Conservation (phyloP, 1,140 invertebrate genomes). For the Coenobita brevimanus region DNA sequence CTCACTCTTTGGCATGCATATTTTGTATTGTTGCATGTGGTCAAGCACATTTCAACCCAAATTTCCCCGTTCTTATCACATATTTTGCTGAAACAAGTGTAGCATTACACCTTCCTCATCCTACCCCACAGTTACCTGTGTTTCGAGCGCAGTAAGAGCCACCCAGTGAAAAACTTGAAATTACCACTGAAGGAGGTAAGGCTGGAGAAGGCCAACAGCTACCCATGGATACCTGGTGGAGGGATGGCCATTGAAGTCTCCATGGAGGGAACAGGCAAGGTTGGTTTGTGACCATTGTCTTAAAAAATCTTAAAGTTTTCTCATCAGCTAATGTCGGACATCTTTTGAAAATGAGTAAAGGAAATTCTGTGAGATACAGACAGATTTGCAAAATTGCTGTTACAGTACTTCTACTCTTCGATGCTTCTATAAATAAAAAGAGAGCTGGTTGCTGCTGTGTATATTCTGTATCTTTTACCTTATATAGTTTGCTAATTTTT, state of each 20-base stretch:
- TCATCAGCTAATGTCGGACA: no score
- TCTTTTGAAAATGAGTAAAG: neutral
- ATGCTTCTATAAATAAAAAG: neutral
- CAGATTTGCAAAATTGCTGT: neutral
- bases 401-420: neutral
- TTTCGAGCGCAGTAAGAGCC: conserved; percentile 74
- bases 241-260: conserved; percentile 75
- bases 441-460: no score
- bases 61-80: no score
- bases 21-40: no score
- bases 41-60: no score
- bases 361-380: no score
- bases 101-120: no score
- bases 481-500: conserved; percentile 18
- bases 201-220: conserved; percentile 75
- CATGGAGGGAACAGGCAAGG: conserved; percentile 72
- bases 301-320: no score
- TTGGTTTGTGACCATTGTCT: conserved; percentile 42
- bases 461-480: no score
- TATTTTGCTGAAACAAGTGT: no score
- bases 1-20: no score
- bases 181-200: conserved; percentile 73
- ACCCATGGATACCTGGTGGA: conserved; percentile 74
- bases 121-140: conserved; percentile 73
- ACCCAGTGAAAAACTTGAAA: conserved; percentile 74